Percentiles rank a stretch among this genome's conserved stretches.
phyloP scores from a whole-genome alignment of 2,113 vertebrate genomes.

The Ancistrus triradiatus region DNA sequence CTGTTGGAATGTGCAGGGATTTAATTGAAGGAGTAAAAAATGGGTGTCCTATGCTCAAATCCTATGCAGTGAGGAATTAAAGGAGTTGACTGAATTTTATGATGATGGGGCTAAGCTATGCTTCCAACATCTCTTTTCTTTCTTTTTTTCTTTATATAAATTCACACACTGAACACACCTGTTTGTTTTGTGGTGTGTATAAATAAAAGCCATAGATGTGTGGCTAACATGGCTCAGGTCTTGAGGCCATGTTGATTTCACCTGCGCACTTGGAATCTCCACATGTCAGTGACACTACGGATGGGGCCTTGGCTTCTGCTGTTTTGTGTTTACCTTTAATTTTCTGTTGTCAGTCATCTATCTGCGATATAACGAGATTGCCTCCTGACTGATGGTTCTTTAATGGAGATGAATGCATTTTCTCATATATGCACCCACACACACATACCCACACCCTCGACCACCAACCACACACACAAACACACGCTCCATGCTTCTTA shows the following conservation, averaged over 20 bases:
- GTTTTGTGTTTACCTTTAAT: constrained; percentile 47
- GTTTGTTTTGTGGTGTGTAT: constrained; percentile 27
- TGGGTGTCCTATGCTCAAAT: too few species aligned
- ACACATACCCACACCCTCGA: too few species aligned
- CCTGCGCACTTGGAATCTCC: constrained; percentile 10
- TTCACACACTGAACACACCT: constrained; percentile 7
- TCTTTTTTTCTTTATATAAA: background rate
- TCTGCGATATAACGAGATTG: constrained; percentile 2
- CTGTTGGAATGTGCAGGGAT: too few species aligned
- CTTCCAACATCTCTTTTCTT: constrained; percentile 34
- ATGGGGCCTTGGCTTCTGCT: constrained; percentile 22
- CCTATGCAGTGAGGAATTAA: too few species aligned
- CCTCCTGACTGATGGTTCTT: constrained; percentile 7
- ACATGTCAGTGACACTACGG: background rate
- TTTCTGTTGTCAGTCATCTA: constrained; percentile 53
- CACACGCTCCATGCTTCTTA: background rate
- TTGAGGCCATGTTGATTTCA: constrained; percentile 32
- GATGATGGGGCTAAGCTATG: constrained; percentile 52
- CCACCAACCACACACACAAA: constrained; percentile 4
- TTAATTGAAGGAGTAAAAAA: too few species aligned
- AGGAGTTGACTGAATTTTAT: too few species aligned
- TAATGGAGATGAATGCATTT: constrained; percentile 21
- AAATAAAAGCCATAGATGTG: constrained; percentile 33
- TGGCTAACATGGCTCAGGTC: constrained; percentile 32
- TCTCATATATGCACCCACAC: background rate